Evolutionary conservation across 2,113 vertebrate species (phyloP), one percentile per base, ranked within the genome.

Genomic region (Brachyhypopomus occidentalis): DNA sequence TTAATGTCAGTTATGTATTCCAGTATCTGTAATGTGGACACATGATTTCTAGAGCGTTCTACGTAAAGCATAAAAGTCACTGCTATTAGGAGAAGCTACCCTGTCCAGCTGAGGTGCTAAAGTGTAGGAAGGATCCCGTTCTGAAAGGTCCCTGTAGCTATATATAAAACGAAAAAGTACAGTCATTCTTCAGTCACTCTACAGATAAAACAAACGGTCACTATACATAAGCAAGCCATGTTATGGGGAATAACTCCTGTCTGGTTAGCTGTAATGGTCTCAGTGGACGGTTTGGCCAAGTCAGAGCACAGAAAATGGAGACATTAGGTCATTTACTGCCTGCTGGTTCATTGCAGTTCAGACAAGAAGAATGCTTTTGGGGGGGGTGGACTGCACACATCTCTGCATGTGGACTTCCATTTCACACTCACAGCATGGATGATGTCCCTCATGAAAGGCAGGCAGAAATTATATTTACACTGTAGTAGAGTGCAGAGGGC

Each of bases 391-490:
- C 58, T 27, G 27, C 8, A 23, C 27, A 36, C 70, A 25, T 25
- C 1, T n/a, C 55, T 38, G 20, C 25, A 34, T 6, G 27, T 38
- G 17, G 41, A 77, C 16, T 41, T 48, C 41, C 41, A 66, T 20
- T 52, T 25, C 19, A 60, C 78, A 64, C 23, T 59, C 19, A 45
- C 4, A 2, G 58, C n/a, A 38, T 19, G 19, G 63, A 78, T 66
- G 23, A 34, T 17, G 30, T 20, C 30, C 30, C 52, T 45, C 30
- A 22, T 17, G 56, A 41, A 63, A 41, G 48, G 78, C 38, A 52
- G 25, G 25, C 36, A 38, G 69, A 72, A 72, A 78, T 73, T 23
- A 64, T 22, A 58, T 41, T 67, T 83, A 52, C 30, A 67, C 17
- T 72, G 1, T 22, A 14, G 16, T 11, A 41, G 19, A 36, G 64